Evolutionary conservation across 2,888 invertebrate species (phyloP), one percentile per base, ranked within the genome.

Genomic region (Torymus tubicola): DNA sequence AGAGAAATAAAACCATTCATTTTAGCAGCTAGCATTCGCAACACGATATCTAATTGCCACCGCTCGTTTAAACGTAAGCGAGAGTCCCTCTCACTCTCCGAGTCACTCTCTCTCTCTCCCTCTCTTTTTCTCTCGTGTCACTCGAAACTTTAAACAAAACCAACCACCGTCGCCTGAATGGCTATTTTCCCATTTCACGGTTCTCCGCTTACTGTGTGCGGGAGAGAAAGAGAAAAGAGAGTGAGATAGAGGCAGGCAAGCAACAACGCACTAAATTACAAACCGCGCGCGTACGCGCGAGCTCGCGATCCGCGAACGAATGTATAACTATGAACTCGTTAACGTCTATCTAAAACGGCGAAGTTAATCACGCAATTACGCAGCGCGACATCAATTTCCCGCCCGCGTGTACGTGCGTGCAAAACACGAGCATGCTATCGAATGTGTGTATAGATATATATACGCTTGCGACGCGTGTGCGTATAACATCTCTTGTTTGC

Each of bases 81-180:
- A 57, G 57, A 4, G 24, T 61, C 42, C 8, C 68, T 12, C 12
- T 50, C 52, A 12, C 61, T 21, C 5, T 60, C 18, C 2, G 16
- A 58, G 16, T 61, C 11, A 13, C 5, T 21, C 2, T 8, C 63
- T 31, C 18, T 13, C 65, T 65, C 65, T 52, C 31, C 13, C 42
- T n/a, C 52, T 18, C 24, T 65, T 31, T 24, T 50, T 18, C 71
- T 67, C 67, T 21, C 14, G 67, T 63, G 76, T 76, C 76, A 76
- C 67, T 75, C 71, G 79, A 75, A 65, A 72, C 65, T 81, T 76
- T 57, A 75, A 81, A 81, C 63, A 77, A 80, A 70, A 21, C 70
- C 61, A 71, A 50, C 68, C 68, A 63, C 69, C 57, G 24, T 24
- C 68, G 73, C 24, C 12, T n/a, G 61, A 68, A 67, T 21, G 64